Evolutionary conservation across 92 coral and sea anemone genomes (phyloP), one percentile per base, ranked within the genome.

Genomic region (Isaurus tuberculatus): DNA sequence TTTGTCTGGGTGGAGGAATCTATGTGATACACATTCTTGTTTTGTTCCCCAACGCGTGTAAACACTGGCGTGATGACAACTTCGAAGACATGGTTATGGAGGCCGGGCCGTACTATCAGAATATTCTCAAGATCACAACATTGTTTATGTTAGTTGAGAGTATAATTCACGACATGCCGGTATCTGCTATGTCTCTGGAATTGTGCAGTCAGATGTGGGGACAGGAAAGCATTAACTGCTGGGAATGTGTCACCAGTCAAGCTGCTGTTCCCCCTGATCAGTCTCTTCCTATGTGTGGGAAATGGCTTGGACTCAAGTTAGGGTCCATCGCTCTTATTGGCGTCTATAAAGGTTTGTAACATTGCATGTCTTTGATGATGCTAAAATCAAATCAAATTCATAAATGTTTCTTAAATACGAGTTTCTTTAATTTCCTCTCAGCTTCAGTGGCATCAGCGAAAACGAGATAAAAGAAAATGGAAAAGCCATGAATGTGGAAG

Each of bases 121-220:
- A 93, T 85, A 91, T 93, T 65, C 89, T 93, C 22, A 92, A 90
- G 67, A 92, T 94, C 31, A 97, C 94, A 66, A 90, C 98, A 7
- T 26, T 92, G 48, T 85, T 94, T 22, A 86, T 96, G 70, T 68
- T 89, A 66, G 65, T 86, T 8, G 99, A 94, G 77, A 94, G 97
- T 34, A 85, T 96, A 20, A 60, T 96, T 29, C 99, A 96, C 48
- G 99, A 96, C 67, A 88, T 96, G 83, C 98, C 99, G 29, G 83
- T 94, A 72, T 91, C 98, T 9, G 83, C 92, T 46, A 75, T 96
- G 82, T 98, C 95, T 19, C 83, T 96, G 17, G 99, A 96, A 94
- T 75, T 96, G 73, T 94, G 98, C 80, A 89, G 92, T 17, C 95
- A 94, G 92, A 93, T 96, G 91, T 96, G 99, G 99, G 94, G 95